Base-by-base conservation (phyloP, 1,140 invertebrate genomes). In the Halesus radiatus region DNA sequence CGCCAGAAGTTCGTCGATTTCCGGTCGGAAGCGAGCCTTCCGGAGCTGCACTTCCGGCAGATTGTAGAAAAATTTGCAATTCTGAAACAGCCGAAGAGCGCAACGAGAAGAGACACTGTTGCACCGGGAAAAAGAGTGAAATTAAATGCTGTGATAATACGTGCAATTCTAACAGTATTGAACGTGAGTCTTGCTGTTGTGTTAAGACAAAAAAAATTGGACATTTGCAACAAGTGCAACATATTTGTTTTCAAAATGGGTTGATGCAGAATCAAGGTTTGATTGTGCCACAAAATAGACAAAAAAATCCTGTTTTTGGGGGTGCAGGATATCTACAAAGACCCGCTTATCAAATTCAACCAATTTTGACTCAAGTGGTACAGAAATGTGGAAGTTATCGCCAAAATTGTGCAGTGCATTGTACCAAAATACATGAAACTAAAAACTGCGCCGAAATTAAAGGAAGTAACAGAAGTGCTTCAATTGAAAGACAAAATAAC, bases 1-100 rank as follows among this genome's bases (percentile, higher is more conserved):
- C 26, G 64, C n/a, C 29, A 0, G 73, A 75, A 60, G 26, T 58
- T 75, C 16, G 56, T 50, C 26, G 54, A 60, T 75, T n/a, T 75
- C 53, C 53, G 23, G 29, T 20, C 29, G 73, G 56, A 58, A 58
- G 58, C 32, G 56, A 60, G 3, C 5, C 29, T 32, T 75, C 73
- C 56, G 53, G 73, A 37, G 10, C 26, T 29, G 53, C 54, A 22
- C 7, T 20, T 29, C 23, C 52, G 15, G 1, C 7, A 0, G 26
- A 50, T 37, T 22, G 53, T 20, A 29, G 53, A 15, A 58, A 20
- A 32, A 8, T 0, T 56, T n/a, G n/a, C 58, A 75, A 75, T 58
- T 58, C 13, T 13, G 22, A 60, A 32, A 18, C n/a, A 10, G 13
- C 8, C 0, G 45, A 64, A 15, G 50, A n/a, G 16, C 22, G 3